These are phyloP conservation scores for Miltochrista miniata DNA, from an alignment of 2,888 invertebrate species.

Conservation along the genomic window DNA sequence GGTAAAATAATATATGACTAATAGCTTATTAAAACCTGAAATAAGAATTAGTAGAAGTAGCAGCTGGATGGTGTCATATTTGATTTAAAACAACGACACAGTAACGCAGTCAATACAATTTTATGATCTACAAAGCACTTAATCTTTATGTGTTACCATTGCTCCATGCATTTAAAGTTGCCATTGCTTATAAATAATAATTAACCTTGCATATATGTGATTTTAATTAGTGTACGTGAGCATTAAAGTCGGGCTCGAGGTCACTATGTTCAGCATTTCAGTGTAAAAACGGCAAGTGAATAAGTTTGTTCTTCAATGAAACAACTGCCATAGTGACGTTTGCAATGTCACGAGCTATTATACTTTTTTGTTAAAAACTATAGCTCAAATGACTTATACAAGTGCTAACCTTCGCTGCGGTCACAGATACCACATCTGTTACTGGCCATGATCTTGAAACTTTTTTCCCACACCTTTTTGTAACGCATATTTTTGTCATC, in stretches of 20 bases:
- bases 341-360: conserved; percentile 29
- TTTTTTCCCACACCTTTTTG: conserved; percentile 55
- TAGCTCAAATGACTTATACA: conserved; percentile 19
- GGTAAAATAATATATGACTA: too few relatives aligned
- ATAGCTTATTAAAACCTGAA: too few relatives aligned
- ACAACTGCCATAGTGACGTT: conserved; percentile 1
- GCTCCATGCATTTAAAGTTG: background rate
- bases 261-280: background rate
- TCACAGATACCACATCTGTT: conserved; percentile 53
- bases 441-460: conserved; percentile 78
- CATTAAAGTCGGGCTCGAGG: background rate
- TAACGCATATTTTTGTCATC: conserved; percentile 46
- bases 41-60: too few relatives aligned
- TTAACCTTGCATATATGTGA: too few relatives aligned
- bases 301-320: conserved; percentile 15
- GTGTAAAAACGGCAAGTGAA: conserved; percentile 1
- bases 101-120: too few relatives aligned
- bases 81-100: too few relatives aligned
- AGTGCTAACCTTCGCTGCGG: conserved; percentile 46
- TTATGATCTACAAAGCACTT: too few relatives aligned
- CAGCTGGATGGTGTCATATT: too few relatives aligned
- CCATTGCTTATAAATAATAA: too few relatives aligned
- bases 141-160: background rate
- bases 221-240: background rate
- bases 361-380: conserved; percentile 31